Evolutionary conservation across 2,797 vertebrate genomes (phyloP).

Genomic region (Luscinia megarhynchos): DNA sequence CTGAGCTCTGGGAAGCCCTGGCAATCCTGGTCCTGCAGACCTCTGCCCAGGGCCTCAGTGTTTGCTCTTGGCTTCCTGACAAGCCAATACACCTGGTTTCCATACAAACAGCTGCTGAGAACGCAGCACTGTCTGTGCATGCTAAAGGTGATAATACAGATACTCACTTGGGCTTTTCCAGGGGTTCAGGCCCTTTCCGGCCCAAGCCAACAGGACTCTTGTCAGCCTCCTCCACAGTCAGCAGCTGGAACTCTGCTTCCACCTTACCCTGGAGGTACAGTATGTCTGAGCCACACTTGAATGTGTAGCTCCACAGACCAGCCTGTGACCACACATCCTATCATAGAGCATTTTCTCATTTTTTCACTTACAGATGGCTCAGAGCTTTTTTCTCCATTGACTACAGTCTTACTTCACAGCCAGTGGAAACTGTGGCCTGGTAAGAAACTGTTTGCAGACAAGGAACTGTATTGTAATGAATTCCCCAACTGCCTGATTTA

Average conservation of each 20-base stretch:
- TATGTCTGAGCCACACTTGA: neutral
- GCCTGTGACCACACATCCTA: neutral
- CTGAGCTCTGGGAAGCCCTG: neutral
- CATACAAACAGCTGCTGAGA: neutral
- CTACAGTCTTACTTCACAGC: neutral
- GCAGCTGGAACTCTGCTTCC: constrained; percentile 91
- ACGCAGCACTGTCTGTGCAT: neutral
- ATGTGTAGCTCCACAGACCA: neutral
- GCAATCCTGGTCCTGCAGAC: neutral
- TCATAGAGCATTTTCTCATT: neutral
- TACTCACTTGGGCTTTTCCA: constrained; percentile 92
- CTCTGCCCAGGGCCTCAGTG: fast-evolving
- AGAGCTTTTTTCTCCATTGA: neutral
- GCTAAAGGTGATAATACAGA: neutral
- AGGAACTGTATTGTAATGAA: neutral
- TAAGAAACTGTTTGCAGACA: neutral
- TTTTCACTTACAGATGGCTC: neutral
- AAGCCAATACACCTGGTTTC: neutral
- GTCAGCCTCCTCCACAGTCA: constrained; percentile 89
- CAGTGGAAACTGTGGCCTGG: neutral
- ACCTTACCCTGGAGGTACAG: constrained; percentile 88
- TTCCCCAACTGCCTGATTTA: neutral
- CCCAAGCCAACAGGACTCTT: constrained; percentile 87
- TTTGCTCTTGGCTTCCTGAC: neutral
- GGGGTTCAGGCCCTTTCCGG: constrained; percentile 89